These are phyloP conservation scores for Melolontha melolontha DNA, from an alignment of 2,888 invertebrate genomes.

Conservation along the genomic window DNA sequence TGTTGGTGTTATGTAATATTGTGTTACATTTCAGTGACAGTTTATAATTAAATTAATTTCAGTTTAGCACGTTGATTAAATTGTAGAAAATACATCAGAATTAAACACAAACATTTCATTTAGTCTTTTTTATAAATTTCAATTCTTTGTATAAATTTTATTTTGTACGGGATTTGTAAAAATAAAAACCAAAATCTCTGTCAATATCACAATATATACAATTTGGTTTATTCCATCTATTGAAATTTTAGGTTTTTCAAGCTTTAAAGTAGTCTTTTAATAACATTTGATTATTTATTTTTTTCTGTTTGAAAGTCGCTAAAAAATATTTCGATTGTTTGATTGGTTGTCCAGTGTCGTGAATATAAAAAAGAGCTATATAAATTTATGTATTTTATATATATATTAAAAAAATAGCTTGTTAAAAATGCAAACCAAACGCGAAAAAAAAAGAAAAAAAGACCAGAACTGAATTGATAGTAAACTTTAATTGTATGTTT, in stretches of 20 bases:
- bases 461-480: conserved; percentile 51
- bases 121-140: too few species aligned
- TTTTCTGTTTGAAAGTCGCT: conserved; percentile 10
- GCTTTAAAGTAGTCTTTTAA: conserved; percentile 60
- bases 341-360: conserved; percentile 36
- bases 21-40: too few species aligned
- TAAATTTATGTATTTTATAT: conserved; percentile 63
- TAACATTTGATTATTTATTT: conserved; percentile 6
- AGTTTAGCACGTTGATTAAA: too few species aligned
- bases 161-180: too few species aligned
- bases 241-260: conserved; percentile 60
- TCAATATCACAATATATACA: too few species aligned
- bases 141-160: too few species aligned
- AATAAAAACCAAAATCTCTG: too few species aligned
- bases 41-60: too few species aligned
- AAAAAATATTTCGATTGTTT: conserved; percentile 6
- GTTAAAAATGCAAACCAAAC: conserved; percentile 39
- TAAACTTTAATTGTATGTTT: conserved; percentile 47
- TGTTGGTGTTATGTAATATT: too few species aligned
- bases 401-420: conserved; percentile 58
- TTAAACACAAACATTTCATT: too few species aligned
- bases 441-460: conserved; percentile 43
- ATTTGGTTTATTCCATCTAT: conserved; percentile 43
- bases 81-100: too few species aligned
- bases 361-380: conserved; percentile 53